A percentile compares a stretch with the other conserved stretches of the same genome.
phyloP scores from a whole-genome alignment of 2,797 vertebrate species.

The Phataginus tricuspis region DNA sequence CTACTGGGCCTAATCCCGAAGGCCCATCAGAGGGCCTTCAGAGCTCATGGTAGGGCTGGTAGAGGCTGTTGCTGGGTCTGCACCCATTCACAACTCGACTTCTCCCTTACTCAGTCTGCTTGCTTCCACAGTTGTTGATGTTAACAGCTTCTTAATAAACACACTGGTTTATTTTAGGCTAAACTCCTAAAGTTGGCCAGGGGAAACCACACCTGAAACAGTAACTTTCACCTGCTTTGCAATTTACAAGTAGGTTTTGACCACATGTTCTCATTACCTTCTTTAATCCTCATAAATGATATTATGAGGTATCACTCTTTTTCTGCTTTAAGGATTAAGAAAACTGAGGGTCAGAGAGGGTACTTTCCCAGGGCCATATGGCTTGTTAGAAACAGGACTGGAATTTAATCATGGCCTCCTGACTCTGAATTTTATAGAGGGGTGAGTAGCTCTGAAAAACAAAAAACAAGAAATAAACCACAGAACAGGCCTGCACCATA shows the following conservation, averaged over 20 bases:
- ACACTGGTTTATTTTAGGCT: not conserved
- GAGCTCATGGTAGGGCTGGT: not conserved
- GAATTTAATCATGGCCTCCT: not conserved
- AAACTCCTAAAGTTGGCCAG: not conserved
- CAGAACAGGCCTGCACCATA: not conserved
- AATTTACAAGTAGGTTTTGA: not conserved
- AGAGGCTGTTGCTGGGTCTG: not conserved
- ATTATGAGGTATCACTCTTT: not conserved
- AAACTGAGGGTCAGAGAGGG: not conserved
- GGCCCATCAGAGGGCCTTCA: not conserved
- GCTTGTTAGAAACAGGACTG: constrained; percentile 20
- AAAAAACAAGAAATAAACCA: not conserved
- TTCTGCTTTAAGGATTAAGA: constrained; percentile 15
- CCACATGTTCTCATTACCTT: not conserved
- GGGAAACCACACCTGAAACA: not conserved
- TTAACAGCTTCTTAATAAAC: not conserved
- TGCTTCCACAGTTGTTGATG: not conserved
- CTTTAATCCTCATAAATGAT: not conserved
- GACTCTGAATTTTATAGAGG: not conserved
- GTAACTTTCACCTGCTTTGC: not conserved
- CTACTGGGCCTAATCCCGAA: not conserved
- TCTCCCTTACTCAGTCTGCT: not conserved
- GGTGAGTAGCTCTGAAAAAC: not conserved
- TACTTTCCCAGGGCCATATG: not conserved
- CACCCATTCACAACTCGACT: not conserved